Evolutionary conservation across 2,888 invertebrate species (phyloP).

Genomic region (Tetrapedia diversipes): DNA sequence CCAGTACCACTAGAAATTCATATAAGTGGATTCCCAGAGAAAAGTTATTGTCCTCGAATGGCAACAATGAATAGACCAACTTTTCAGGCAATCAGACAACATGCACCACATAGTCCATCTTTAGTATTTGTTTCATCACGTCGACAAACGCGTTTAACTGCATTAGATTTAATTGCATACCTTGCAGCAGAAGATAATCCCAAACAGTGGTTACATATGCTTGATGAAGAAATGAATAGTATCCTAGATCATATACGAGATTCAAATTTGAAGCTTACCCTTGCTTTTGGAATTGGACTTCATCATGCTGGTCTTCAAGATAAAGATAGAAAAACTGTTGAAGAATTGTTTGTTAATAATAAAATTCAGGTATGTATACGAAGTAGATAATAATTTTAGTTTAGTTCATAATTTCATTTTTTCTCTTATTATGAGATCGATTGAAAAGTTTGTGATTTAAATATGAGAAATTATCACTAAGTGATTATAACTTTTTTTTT

Average conservation of each 20-base stretch:
- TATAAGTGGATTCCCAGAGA: conserved; percentile 97
- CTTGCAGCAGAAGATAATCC: conserved; percentile 96
- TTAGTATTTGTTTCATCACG: conserved; percentile 98
- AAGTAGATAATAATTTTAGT: neutral
- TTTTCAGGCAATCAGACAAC: conserved; percentile 96
- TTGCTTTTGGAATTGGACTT: conserved; percentile 98
- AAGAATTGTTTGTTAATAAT: conserved; percentile 96
- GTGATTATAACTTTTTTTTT: no score
- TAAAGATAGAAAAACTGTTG: conserved; percentile 94
- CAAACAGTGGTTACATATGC: conserved; percentile 96
- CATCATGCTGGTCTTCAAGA: conserved; percentile 99
- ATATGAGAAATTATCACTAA: no score
- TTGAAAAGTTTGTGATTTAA: no score
- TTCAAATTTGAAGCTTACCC: conserved; percentile 94
- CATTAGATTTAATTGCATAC: conserved; percentile 95
- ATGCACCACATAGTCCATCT: conserved; percentile 95
- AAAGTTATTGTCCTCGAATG: conserved; percentile 99
- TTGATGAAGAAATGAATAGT: conserved; percentile 93
- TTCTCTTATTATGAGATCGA: no score
- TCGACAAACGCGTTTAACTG: conserved; percentile 97
- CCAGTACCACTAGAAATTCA: conserved; percentile 98
- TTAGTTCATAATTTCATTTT: neutral
- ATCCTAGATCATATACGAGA: conserved; percentile 89
- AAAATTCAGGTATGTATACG: conserved; percentile 91
- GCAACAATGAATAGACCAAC: conserved; percentile 99